Conservation (phyloP, 2,797 vertebrate genomes). For the Ctenopoma kingsleyae region DNA sequence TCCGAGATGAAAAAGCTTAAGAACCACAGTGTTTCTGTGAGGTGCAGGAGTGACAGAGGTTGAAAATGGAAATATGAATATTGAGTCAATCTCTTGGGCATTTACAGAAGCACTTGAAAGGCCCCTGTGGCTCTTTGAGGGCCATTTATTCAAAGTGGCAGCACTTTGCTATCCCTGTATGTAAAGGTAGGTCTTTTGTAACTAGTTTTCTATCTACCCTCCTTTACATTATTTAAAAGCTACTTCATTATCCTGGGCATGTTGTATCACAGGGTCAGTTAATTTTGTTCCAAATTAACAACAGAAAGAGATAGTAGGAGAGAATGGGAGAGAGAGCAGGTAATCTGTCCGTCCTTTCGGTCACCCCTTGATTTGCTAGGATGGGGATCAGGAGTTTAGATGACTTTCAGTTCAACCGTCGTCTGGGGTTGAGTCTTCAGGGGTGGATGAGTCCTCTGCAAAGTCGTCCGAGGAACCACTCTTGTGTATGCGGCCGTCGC, state of each 20-base stretch:
- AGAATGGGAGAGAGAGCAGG: slow-evolving; percentile 66
- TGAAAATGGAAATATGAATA: slow-evolving; percentile 81
- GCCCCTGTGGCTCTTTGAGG: slow-evolving; percentile 81
- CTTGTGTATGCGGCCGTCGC: slow-evolving; percentile 96
- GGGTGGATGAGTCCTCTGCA: slow-evolving; percentile 91
- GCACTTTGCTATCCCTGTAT: slow-evolving; percentile 77
- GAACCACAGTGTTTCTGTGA: slow-evolving; percentile 70
- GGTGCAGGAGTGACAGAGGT: slow-evolving; percentile 83
- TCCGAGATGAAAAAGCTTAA: slow-evolving; percentile 58
- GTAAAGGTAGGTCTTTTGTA: slow-evolving; percentile 43
- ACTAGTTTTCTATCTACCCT: slow-evolving; percentile 44
- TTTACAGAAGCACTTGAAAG: slow-evolving; percentile 83
- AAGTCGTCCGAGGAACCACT: slow-evolving; percentile 92
- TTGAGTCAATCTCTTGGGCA: slow-evolving; percentile 73
- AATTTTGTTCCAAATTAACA: slow-evolving; percentile 63
- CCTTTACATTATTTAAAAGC: slow-evolving; percentile 54
- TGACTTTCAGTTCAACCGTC: slow-evolving; percentile 89
- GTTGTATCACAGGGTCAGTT: slow-evolving; percentile 58
- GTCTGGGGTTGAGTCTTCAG: slow-evolving; percentile 91
- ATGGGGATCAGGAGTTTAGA: slow-evolving; percentile 53
- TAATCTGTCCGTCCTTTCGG: slow-evolving; percentile 70
- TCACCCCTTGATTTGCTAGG: slow-evolving; percentile 63
- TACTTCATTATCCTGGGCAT: slow-evolving; percentile 78
- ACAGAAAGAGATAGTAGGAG: slow-evolving; percentile 63
- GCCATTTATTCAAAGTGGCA: slow-evolving; percentile 83